Evolutionary conservation across 2,797 vertebrate species (phyloP).

Genomic region (Anabas testudineus): DNA sequence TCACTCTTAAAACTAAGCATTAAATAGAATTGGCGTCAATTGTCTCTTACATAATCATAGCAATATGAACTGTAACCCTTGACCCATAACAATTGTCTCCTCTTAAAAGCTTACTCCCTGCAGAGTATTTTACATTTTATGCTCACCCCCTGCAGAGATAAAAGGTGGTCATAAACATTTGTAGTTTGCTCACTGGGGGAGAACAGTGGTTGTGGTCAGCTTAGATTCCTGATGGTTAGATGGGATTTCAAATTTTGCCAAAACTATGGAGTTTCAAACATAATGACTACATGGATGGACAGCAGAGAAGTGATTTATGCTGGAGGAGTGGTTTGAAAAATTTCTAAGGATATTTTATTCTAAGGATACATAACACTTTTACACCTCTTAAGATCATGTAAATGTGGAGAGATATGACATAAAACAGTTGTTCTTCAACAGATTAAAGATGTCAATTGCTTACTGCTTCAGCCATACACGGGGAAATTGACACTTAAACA

Average conservation of each 20-base stretch:
- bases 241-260: conserved; percentile 14
- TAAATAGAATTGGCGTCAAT: background rate
- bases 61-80: background rate
- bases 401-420: background rate
- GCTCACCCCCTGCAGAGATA: background rate
- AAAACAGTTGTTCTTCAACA: background rate
- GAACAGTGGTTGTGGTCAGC: conserved; percentile 1
- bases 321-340: background rate
- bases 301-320: background rate
- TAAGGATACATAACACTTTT: background rate
- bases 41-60: background rate
- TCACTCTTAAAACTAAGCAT: background rate
- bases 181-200: background rate
- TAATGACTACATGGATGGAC: conserved; percentile 8
- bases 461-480: too few species aligned
- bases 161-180: background rate
- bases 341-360: conserved; percentile 13
- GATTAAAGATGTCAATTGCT: background rate
- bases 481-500: too few species aligned
- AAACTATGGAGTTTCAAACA: background rate
- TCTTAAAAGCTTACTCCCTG: background rate
- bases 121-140: background rate
- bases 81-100: background rate
- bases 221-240: background rate
- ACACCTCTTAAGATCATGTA: too few species aligned